Evolutionary conservation across 2,797 vertebrate genomes (phyloP), one percentile per base, ranked within the genome.

Genomic region (Coregonus suidteri): DNA sequence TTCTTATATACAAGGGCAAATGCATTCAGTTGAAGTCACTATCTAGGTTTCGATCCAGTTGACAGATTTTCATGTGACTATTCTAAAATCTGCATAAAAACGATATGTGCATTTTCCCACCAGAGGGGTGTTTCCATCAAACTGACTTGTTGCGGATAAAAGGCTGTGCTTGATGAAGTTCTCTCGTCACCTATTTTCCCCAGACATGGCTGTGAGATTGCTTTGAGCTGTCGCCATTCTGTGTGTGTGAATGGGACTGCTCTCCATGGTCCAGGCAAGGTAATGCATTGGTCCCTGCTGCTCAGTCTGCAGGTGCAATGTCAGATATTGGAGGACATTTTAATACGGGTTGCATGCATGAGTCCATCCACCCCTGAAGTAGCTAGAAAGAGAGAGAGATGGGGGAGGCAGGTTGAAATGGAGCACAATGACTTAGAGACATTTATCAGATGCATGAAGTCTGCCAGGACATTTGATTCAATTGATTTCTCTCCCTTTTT

Each of bases 281-380:
- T 87, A 91, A 92, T 62, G 75, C 82, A 88, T 87, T 89, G 89
- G 89, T 87, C 83, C 83, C 87, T 75, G 83, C 75, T 76, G 82
- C 85, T 88, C 80, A 83, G 0, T 4, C 9, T 75, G 73, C 84
- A 91, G 90, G 91, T 92, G 91, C 86, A 86, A 65, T 80, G 82
- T 87, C 87, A 91, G 87, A 91, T 91, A 89, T 89, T 81, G 87
- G 78, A 84, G 75, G 76, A 84, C 77, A 88, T 87, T 91, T 91
- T 87, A 88, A 91, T 88, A 86, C 76, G 86, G 84, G 90, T 87
- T 89, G 86, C 84, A 88, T 87, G 83, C 87, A 82, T 85, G 87
- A 88, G 76, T 68, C 72, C 72, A 75, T 79, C 77, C 78, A 80
- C 31, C 54, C 71, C 73, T 79, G 80, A 76, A 75, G 80, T 87